These are phyloP conservation scores for Artibeus jamaicensis DNA, from an alignment of 2,797 vertebrate species.

Conservation along the genomic window DNA sequence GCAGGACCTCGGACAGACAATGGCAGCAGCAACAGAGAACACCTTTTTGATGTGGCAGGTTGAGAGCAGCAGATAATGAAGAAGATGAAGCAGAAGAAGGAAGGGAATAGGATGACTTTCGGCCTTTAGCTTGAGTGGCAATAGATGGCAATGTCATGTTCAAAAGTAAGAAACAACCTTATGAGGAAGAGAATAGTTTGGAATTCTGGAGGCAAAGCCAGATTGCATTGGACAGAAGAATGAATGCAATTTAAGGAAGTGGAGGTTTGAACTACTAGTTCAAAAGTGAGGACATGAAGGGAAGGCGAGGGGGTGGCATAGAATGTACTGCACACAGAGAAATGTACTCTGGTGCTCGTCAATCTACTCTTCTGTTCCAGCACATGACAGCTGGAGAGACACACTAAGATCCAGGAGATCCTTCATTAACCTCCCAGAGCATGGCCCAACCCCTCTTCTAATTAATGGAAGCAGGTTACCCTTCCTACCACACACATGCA, in stretches of 20 bases:
- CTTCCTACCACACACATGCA: neutral
- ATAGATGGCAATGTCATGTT: neutral
- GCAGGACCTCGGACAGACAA: neutral
- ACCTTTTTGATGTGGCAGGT: neutral
- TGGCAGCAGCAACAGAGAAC: neutral
- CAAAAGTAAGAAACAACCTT: slow-evolving; percentile 17
- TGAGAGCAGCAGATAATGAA: neutral
- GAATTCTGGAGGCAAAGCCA: neutral
- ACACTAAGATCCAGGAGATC: neutral
- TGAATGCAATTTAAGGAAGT: neutral
- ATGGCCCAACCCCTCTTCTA: neutral
- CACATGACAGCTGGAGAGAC: neutral
- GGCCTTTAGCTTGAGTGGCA: neutral
- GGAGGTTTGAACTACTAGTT: neutral
- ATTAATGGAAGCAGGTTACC: neutral
- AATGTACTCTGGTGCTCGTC: neutral
- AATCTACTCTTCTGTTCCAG: neutral
- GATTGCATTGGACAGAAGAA: neutral
- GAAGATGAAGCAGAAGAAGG: neutral
- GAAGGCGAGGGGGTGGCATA: neutral
- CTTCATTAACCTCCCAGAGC: neutral
- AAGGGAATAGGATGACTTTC: neutral
- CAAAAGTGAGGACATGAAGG: neutral
- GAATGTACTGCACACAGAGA: neutral
- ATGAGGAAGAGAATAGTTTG: slow-evolving; percentile 5